A percentile compares a stretch with the other conserved stretches of the same genome.
These are phyloP conservation scores for Globodera ellingtonae DNA, from an alignment of 1,140 invertebrate species.

Conservation along the genomic window DNA sequence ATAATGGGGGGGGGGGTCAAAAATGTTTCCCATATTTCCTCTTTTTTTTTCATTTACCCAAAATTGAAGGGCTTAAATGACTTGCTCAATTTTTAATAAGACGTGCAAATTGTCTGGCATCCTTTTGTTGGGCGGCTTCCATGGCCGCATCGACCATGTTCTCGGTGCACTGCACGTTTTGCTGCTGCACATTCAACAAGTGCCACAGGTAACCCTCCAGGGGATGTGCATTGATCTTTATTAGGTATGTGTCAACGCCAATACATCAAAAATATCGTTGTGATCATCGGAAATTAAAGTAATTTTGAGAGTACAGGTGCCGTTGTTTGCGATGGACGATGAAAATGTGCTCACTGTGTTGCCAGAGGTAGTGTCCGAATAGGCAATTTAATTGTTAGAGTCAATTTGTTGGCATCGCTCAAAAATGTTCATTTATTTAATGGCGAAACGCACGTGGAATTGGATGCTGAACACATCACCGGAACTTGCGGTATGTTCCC, in stretches of 20 bases:
- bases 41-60: not conserved
- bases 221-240: too few relatives aligned
- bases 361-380: slow-evolving; percentile 20
- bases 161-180: slow-evolving; percentile 29
- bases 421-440: slow-evolving; percentile 3
- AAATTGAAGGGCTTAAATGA: too few relatives aligned
- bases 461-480: slow-evolving; percentile 7
- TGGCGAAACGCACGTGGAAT: slow-evolving; percentile 12
- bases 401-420: slow-evolving; percentile 1
- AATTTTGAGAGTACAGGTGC: not conserved
- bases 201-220: not conserved
- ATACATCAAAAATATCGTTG: not conserved
- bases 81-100: not conserved
- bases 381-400: not conserved
- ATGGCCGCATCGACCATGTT: slow-evolving; percentile 36
- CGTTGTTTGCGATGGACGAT: slow-evolving; percentile 27
- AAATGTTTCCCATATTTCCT: not conserved
- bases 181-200: slow-evolving; percentile 21
- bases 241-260: not conserved
- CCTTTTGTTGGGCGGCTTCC: slow-evolving; percentile 28
- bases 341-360: slow-evolving; percentile 35
- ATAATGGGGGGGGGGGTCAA: not conserved
- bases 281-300: not conserved
- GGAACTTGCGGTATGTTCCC: slow-evolving; percentile 34
- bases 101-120: not conserved